Evolutionary conservation across 2,797 vertebrate species (phyloP).

Genomic region (Pelodytes ibericus): DNA sequence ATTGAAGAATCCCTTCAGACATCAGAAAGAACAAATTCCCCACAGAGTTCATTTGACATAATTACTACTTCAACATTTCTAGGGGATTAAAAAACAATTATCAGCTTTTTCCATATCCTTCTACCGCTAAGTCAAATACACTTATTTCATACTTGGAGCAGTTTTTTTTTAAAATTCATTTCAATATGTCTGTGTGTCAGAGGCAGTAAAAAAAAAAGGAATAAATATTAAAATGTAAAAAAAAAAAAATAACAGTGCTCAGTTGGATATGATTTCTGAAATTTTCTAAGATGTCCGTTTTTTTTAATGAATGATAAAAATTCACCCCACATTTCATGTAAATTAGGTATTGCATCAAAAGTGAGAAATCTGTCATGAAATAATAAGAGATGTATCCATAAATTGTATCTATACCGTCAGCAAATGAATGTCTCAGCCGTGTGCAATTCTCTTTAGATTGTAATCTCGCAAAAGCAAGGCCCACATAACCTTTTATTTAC

Average conservation of each 20-base stretch:
- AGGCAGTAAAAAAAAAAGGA: constrained; percentile 15
- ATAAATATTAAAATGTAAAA: background rate
- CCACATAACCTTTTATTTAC: too few relatives aligned
- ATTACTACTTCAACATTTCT: constrained; percentile 77
- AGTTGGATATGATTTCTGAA: background rate
- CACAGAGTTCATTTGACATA: constrained; percentile 75
- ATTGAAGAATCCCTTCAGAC: constrained; percentile 81
- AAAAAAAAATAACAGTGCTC: background rate
- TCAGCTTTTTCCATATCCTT: constrained; percentile 72
- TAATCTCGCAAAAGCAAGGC: too few relatives aligned
- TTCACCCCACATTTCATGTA: background rate
- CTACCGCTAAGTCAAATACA: constrained; percentile 64
- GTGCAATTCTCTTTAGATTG: too few relatives aligned
- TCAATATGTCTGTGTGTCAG: constrained; percentile 8
- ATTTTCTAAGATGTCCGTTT: background rate
- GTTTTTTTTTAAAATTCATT: constrained; percentile 35
- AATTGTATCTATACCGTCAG: too few relatives aligned
- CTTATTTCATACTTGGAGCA: constrained; percentile 40
- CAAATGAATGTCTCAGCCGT: too few relatives aligned
- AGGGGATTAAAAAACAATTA: constrained; percentile 79
- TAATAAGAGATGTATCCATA: too few relatives aligned
- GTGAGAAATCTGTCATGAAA: too few relatives aligned
- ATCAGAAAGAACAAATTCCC: constrained; percentile 73
- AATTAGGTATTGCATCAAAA: background rate
- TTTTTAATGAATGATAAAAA: background rate